Conservation (phyloP, 2,113 vertebrate species). For the Emydocephalus ijimae region DNA sequence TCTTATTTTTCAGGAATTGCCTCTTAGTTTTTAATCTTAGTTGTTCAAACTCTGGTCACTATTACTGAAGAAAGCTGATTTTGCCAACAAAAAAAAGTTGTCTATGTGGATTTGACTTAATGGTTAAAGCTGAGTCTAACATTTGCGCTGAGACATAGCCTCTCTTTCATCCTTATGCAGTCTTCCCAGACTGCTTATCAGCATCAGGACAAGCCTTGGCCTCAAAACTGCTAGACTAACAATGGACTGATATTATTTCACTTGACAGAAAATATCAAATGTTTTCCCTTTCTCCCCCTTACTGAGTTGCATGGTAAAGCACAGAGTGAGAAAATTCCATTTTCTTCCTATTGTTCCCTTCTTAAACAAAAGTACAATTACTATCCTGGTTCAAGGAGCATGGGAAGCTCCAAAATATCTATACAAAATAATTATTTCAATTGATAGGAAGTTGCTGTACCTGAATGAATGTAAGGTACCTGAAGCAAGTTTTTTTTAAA, state of each 20-base stretch:
- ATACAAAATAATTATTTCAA: not conserved
- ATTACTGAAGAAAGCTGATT: not conserved
- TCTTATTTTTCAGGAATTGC: not conserved
- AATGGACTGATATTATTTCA: not conserved
- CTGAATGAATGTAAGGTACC: not conserved
- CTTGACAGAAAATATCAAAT: not conserved
- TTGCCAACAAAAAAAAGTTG: not conserved
- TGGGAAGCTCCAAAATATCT: not conserved
- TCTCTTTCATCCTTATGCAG: not conserved
- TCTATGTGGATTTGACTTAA: not conserved
- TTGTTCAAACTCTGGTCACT: not conserved
- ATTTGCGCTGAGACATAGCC: not conserved
- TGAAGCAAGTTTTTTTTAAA: not conserved
- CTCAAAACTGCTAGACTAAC: not conserved
- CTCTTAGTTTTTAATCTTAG: not conserved
- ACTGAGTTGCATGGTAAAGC: not conserved
- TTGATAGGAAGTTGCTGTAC: not conserved
- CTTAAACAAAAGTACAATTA: not conserved
- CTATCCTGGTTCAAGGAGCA: not conserved
- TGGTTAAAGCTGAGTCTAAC: not conserved
- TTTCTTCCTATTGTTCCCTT: not conserved
- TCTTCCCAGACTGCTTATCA: not conserved
- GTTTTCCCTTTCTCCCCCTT: not conserved
- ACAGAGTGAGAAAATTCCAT: not conserved
- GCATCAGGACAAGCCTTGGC: not conserved